These are phyloP conservation scores for Leucoptera coffeella DNA, from an alignment of 2,888 invertebrate species.

Conservation along the genomic window DNA sequence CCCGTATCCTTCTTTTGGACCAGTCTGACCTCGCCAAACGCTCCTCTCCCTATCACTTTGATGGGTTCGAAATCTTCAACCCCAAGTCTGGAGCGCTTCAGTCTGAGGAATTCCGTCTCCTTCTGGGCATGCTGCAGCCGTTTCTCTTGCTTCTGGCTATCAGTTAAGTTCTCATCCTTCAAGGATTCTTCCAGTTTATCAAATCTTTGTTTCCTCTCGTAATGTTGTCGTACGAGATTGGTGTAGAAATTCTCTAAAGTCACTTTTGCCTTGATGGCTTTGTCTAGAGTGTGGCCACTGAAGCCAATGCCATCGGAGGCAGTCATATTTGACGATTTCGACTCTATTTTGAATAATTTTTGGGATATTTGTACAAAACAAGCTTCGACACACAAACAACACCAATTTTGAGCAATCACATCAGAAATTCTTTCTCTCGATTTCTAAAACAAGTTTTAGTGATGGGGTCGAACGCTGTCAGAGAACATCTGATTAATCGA, in stretches of 20 bases:
- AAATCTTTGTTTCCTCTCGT: constrained; percentile 92
- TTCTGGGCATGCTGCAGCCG: constrained; percentile 94
- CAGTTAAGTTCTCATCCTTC: constrained; percentile 90
- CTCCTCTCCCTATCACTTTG: constrained; percentile 85
- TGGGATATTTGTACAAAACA: too few species aligned
- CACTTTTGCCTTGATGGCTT: constrained; percentile 98
- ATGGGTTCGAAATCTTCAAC: constrained; percentile 98
- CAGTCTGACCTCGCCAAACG: constrained; percentile 91
- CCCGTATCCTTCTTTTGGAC: constrained; percentile 99
- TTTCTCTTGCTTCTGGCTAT: constrained; percentile 91
- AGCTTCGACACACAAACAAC: too few species aligned
- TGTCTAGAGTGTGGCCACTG: constrained; percentile 96
- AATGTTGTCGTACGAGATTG: constrained; percentile 95
- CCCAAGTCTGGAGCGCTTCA: constrained; percentile 91
- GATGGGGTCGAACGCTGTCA: too few species aligned
- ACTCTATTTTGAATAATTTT: too few species aligned
- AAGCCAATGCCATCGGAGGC: constrained; percentile 84
- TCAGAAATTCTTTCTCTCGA: too few species aligned
- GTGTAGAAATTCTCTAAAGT: constrained; percentile 99
- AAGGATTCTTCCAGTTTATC: constrained; percentile 92
- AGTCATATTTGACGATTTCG: too few species aligned
- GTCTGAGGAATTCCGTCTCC: constrained; percentile 95
- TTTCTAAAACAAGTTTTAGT: too few species aligned
- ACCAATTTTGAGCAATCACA: too few species aligned
- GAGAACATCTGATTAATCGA: too few species aligned